Conservation (phyloP, 2,888 invertebrate genomes). For the Seira ritae region DNA sequence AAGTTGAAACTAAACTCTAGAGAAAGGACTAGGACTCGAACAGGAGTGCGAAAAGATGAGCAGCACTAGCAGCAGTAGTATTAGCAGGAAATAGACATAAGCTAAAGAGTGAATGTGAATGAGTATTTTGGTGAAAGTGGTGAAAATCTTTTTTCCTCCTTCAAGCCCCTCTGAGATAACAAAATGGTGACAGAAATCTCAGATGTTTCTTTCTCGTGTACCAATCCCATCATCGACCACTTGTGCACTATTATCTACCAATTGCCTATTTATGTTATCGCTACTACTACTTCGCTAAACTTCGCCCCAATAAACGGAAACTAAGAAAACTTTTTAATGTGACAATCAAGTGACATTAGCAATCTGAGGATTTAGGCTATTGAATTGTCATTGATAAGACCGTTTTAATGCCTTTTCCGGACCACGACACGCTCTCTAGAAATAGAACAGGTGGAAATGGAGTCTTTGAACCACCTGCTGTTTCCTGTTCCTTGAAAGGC, state of each 20-base stretch:
- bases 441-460: neutral
- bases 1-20: neutral
- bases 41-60: too few relatives aligned
- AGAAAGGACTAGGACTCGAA: too few relatives aligned
- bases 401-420: neutral
- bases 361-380: neutral
- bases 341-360: neutral
- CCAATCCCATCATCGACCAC: neutral
- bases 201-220: constrained; percentile 21
- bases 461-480: neutral
- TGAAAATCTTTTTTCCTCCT: neutral
- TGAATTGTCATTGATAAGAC: neutral
- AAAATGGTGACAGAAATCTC: constrained; percentile 34
- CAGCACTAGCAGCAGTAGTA: too few relatives aligned
- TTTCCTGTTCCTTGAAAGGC: neutral
- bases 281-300: neutral
- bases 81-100: too few relatives aligned
- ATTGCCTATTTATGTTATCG: constrained; percentile 2
- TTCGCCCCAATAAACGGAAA: too few relatives aligned
- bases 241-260: neutral
- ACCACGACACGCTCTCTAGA: neutral
- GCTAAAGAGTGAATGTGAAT: too few relatives aligned
- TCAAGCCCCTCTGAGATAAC: neutral
- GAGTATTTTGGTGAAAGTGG: too few relatives aligned
- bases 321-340: neutral